Base-by-base conservation (phyloP, 2,888 invertebrate genomes). In the Orgyia antiqua region DNA sequence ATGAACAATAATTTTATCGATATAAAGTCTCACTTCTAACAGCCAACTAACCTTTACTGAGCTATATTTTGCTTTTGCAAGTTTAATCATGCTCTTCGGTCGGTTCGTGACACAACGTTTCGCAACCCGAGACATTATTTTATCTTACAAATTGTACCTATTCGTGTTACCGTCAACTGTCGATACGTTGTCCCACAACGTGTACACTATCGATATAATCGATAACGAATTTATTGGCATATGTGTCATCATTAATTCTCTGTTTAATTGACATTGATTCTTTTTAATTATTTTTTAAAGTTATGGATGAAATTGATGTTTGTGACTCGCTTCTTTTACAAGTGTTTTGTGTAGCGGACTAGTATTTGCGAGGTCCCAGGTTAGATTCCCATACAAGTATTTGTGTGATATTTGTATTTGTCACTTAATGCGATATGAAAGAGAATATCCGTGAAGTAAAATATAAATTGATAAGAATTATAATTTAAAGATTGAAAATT, bases 91-190 rank as follows among this genome's bases (percentile, higher is more conserved):
- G 80, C 76, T 73, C 61, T 65, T 69, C 58, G 66, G 71, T 65
- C 48, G 59, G 70, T 58, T 83, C 83, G 84, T 86, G 84, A 83
- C 76, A 82, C 76, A 80, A 79, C 65, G 68, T 86, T 86, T 83
- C 77, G 78, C 78, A 84, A 84, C 61, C 71, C 66, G 72, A 74
- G 79, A 79, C 79, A 80, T 82, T 83, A 83, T 80, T 82, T 83
- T 83, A 82, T 83, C 83, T 76, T 73, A 80, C 83, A 83, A 84
- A 83, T 83, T 82, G 83, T 83, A n/a, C n/a, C n/a, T n/a, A 72
- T 78, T 76, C 76, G 73, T 67, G 75, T 67, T 62, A 64, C 45
- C 52, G 58, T 59, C 53, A 61, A 59, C 64, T 62, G 67, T 71
- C 69, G 67, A 67, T 69, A 60, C 41, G 48, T 60, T 51, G 51